Percentiles rank a stretch among this genome's conserved stretches.
Conservation (phyloP, 1,140 invertebrate genomes). For the Amphibalanus amphitrite region DNA sequence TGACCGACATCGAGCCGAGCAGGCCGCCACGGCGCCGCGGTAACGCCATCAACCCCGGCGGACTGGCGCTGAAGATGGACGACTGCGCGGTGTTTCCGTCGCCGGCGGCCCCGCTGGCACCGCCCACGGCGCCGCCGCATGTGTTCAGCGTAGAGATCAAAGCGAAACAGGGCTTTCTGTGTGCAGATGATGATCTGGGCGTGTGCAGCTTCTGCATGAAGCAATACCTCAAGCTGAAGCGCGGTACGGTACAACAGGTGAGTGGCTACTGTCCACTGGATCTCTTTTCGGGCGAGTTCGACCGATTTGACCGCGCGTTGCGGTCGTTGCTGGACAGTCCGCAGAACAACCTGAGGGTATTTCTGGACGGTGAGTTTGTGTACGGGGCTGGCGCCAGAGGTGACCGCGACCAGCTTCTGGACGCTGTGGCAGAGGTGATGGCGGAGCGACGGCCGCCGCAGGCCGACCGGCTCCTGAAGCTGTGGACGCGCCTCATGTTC, state of each 20-base stretch:
- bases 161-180: slow-evolving; percentile 19
- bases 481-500: not conserved
- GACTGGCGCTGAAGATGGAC: slow-evolving; percentile 8
- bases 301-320: slow-evolving; percentile 15
- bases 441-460: not conserved
- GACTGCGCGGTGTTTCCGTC: not conserved
- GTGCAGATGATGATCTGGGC: not conserved
- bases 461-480: not conserved
- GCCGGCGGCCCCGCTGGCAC: not conserved
- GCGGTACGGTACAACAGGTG: slow-evolving; percentile 12
- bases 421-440: not conserved
- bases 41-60: slow-evolving; percentile 10
- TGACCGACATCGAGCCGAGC: slow-evolving; percentile 5
- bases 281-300: slow-evolving; percentile 18
- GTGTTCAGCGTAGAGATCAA: slow-evolving; percentile 16
- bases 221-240: slow-evolving; percentile 17
- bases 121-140: not conserved
- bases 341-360: slow-evolving; percentile 21
- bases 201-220: slow-evolving; percentile 17
- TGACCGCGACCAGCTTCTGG: not conserved
- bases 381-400: slow-evolving; percentile 14
- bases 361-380: slow-evolving; percentile 15
- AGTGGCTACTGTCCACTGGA: slow-evolving; percentile 21
- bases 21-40: slow-evolving; percentile 3
- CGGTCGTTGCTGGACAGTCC: slow-evolving; percentile 16